A percentile compares a stretch with the other conserved stretches of the same genome.
Evolutionary conservation across 2,888 invertebrate genomes (phyloP).

Genomic region (Creontiades dilutus): DNA sequence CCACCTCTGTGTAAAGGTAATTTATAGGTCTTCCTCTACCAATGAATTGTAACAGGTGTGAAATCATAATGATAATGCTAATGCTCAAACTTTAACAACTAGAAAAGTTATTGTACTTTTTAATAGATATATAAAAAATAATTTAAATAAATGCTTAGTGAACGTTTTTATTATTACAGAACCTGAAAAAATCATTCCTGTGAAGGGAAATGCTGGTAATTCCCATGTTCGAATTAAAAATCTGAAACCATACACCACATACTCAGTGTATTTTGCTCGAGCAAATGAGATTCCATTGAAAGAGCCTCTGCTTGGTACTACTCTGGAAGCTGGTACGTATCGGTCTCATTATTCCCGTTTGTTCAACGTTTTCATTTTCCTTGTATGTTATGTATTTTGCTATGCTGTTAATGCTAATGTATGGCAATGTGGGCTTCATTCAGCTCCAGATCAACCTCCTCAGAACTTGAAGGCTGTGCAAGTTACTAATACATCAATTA

Average conservation of each 20-base stretch:
- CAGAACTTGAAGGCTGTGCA: slow-evolving; percentile 81
- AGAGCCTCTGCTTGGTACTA: slow-evolving; percentile 84
- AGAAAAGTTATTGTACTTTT: too few relatives aligned
- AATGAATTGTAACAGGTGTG: neutral
- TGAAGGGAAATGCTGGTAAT: slow-evolving; percentile 72
- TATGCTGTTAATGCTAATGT: neutral
- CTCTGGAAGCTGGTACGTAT: slow-evolving; percentile 81
- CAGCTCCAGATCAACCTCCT: slow-evolving; percentile 80
- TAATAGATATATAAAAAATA: too few relatives aligned
- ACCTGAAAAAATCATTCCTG: slow-evolving; percentile 63
- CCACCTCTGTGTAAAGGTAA: slow-evolving; percentile 81
- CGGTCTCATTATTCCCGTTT: neutral
- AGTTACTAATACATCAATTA: slow-evolving; percentile 83
- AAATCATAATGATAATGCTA: neutral
- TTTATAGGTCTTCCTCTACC: slow-evolving; percentile 55
- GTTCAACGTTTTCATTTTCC: neutral
- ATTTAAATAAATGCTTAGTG: neutral
- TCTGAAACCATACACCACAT: slow-evolving; percentile 87
- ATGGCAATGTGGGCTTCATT: slow-evolving; percentile 76
- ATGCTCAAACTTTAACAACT: neutral
- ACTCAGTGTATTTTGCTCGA: slow-evolving; percentile 84
- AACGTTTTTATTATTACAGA: slow-evolving; percentile 58
- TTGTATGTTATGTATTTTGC: neutral
- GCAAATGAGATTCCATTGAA: slow-evolving; percentile 81
- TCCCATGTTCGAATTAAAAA: slow-evolving; percentile 81